Percentiles rank a stretch among this genome's conserved stretches.
phyloP scores from a whole-genome alignment of 2,797 vertebrate genomes.

The Cyclopterus lumpus region DNA sequence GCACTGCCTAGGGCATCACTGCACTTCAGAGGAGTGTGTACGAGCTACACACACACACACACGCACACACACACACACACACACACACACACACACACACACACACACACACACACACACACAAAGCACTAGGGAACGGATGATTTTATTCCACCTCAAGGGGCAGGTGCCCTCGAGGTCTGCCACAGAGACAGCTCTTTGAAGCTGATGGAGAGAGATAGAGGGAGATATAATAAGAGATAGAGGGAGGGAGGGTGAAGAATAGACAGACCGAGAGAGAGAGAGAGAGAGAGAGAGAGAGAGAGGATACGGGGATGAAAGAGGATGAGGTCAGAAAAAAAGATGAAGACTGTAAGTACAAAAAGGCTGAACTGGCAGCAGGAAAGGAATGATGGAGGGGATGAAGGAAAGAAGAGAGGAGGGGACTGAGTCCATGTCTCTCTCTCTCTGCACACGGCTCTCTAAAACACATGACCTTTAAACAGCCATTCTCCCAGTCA shows the following conservation, averaged over 20 bases:
- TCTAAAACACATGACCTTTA: conserved; percentile 61
- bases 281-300: conserved; percentile 31
- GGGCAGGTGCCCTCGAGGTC: conserved; percentile 75
- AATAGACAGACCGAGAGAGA: conserved; percentile 20
- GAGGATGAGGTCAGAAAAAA: conserved; percentile 26
- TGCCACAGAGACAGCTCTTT: conserved; percentile 72
- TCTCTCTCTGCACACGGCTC: conserved; percentile 42
- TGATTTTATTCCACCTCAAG: conserved; percentile 77
- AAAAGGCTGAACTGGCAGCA: conserved; percentile 36
- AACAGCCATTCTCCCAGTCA: conserved; percentile 32
- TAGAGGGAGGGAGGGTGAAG: conserved; percentile 17
- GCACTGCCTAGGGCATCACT: conserved; percentile 26
- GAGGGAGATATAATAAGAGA: conserved; percentile 30
- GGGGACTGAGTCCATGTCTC: conserved; percentile 22
- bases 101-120: conserved; percentile 37
- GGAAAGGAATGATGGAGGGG: conserved; percentile 33
- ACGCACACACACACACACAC: conserved; percentile 43
- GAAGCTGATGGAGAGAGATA: conserved; percentile 76
- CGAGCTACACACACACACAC: conserved; percentile 33
- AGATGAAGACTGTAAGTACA: conserved; percentile 22
- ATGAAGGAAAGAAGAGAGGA: conserved; percentile 37
- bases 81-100: conserved; percentile 42
- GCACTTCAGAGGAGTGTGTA: conserved; percentile 46
- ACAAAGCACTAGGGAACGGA: conserved; percentile 34
- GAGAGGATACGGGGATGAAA: conserved; percentile 36